Evolutionary conservation across 2,113 vertebrate species (phyloP), one percentile per base, ranked within the genome.

Genomic region (Gadus macrocephalus): DNA sequence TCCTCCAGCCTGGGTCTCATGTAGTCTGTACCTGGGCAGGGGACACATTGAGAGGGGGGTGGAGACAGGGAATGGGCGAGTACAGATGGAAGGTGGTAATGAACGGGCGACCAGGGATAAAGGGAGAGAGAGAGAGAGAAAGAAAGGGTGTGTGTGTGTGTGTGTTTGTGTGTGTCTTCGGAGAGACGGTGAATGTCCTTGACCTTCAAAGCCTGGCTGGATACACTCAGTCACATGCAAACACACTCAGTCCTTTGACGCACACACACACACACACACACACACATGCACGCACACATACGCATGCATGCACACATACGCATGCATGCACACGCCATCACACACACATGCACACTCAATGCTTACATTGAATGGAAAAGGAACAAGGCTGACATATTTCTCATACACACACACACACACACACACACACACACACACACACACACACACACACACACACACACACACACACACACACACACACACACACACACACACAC

Each of bases 391-490:
- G 28, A 31, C 28, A 31, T 31, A 31, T 31, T 31, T 31, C 28
- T 31, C 28, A 31, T 31, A 2, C 28, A 31, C 3, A 31, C 28
- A 31, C 28, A 31, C 28, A 4, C n/a, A 5, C 31, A 31, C 0
- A 31, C 31, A 31, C 31, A 31, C 5, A 6, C 31, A 35, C 31
- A 35, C 31, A 4, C 49, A 19, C 16, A 31, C 17, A 31, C 63
- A 35, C 64, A 42, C 15, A 69, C 63, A 73, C 53, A 65, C 38
- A 65, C 75, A 69, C 31, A 74, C 53, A 71, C 25, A 56, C 11
- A 64, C 56, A 73, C 70, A 63, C 28, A 60, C 60, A 25, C 56
- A 70, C 73, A 70, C 9, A n/a, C 63, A 61, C 35, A 65, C 20
- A 66, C 25, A 4, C 65, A 38, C 65, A 53, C 42, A 28, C 31